Percentiles rank a stretch among this genome's conserved stretches.
phyloP scores from a whole-genome alignment of 2,797 vertebrate genomes.

The Cyprinodon diabolis region DNA sequence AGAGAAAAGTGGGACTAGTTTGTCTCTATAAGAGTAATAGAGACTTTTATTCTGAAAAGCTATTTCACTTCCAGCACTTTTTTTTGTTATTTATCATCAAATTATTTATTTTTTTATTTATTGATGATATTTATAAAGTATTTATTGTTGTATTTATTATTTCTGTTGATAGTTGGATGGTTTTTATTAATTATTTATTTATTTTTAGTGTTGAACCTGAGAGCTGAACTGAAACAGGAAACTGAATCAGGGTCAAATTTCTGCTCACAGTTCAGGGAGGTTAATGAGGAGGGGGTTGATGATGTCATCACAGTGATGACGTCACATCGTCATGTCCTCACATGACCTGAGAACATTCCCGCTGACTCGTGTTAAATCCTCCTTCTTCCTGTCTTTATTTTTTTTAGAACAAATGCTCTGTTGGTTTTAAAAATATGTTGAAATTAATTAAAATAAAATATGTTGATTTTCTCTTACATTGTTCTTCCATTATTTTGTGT shows the following conservation, averaged over 20 bases:
- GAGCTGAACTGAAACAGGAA: background rate
- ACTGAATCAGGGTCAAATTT: background rate
- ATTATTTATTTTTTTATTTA: constrained; percentile 34
- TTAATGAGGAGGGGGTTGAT: background rate
- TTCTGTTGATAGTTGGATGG: background rate
- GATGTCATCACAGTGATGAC: background rate
- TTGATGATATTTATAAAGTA: constrained; percentile 32
- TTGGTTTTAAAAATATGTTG: too few relatives aligned
- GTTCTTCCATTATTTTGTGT: too few relatives aligned
- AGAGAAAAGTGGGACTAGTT: background rate
- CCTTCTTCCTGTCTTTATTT: background rate
- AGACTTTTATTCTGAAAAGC: constrained; percentile 1
- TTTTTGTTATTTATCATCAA: background rate
- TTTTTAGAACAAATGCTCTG: too few relatives aligned
- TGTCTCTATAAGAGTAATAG: background rate
- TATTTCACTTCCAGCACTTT: background rate
- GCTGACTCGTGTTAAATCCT: background rate
- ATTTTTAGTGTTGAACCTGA: background rate
- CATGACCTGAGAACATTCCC: background rate
- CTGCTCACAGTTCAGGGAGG: too few relatives aligned
- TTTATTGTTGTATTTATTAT: constrained; percentile 16
- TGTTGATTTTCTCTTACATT: too few relatives aligned
- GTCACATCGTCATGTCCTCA: background rate
- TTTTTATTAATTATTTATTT: background rate
- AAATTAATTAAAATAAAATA: too few relatives aligned